Base-by-base conservation (phyloP, 53 echinoderm and acorn worm genomes). In the Apostichopus leukothele region DNA sequence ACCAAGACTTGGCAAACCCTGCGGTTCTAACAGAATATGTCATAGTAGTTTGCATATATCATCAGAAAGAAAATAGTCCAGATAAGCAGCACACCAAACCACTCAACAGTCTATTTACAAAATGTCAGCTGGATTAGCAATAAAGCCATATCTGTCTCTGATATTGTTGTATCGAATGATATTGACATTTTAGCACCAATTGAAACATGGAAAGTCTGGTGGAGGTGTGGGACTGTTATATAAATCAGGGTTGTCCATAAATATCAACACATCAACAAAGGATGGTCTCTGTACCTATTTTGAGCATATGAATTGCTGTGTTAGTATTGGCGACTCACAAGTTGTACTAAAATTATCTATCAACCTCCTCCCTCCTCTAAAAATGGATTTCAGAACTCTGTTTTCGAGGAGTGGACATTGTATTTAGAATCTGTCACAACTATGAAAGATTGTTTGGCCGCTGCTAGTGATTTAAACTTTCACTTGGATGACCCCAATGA, bases 351-450 rank as follows among this genome's bases (percentile, higher is more conserved):
- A 52, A 68, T 79, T 25, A 71, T 79, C 67, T 89, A 89, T 71
- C 81, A 80, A 39, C 89, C 81, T 66, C 89, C 80, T 66, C n/a
- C 68, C 66, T 89, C 84, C 84, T 66, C 79, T 13, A 79, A 67
- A 52, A 89, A 67, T 50, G 50, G 89, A 25, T 68, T 79, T 21
- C 78, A 78, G 26, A 89, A 52, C 81, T 66, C 79, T 19, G 14
- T 89, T 73, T 80, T 89, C 19, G 68, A 79, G 14, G 89, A 89
- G 22, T 89, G 89, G 89, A 51, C 80, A 80, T 68, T 59, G 13
- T 53, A 74, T 52, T 74, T 74, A 11, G 87, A 86, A 51, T 8
- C 87, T 86, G 16, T 86, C 51, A 74, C 53, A 19, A 9, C 73
- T 8, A 74, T 19, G 53, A 53, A 86, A 51, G 87, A 74, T 74